Percentiles rank a stretch among this genome's conserved stretches.
Conservation (phyloP, 2,888 invertebrate species). For the Odontocolon sp. region DNA sequence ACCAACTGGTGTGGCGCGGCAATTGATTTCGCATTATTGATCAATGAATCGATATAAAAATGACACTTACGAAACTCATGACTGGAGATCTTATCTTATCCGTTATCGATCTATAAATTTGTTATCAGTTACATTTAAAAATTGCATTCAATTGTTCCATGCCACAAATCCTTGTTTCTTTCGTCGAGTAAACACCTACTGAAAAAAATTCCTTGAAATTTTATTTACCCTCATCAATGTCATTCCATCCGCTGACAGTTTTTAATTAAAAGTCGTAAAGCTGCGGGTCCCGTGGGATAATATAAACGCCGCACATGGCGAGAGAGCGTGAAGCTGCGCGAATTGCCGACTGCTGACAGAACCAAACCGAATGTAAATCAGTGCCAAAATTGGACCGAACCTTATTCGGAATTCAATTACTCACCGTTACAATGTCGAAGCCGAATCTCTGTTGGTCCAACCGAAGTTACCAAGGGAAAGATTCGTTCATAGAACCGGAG, state of each 20-base stretch:
- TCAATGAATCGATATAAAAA: not conserved
- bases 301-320: constrained; percentile 1
- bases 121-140: not conserved
- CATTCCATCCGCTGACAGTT: constrained; percentile 34
- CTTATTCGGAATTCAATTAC: constrained; percentile 57
- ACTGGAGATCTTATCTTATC: no score
- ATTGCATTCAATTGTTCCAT: not conserved
- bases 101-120: no score
- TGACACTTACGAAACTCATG: no score
- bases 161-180: constrained; percentile 4
- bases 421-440: constrained; percentile 48
- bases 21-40: not conserved
- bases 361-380: constrained; percentile 48
- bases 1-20: not conserved
- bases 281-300: constrained; percentile 16
- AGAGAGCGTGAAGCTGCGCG: not conserved
- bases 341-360: constrained; percentile 16
- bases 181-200: constrained; percentile 22
- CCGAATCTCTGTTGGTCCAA: constrained; percentile 10
- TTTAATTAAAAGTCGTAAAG: constrained; percentile 54
- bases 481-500: constrained; percentile 10
- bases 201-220: constrained; percentile 17
- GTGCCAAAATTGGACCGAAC: constrained; percentile 52
- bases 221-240: constrained; percentile 52
- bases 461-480: not conserved